These are phyloP conservation scores for Ethmia dodecea DNA, from an alignment of 2,888 invertebrate species.

Conservation along the genomic window DNA sequence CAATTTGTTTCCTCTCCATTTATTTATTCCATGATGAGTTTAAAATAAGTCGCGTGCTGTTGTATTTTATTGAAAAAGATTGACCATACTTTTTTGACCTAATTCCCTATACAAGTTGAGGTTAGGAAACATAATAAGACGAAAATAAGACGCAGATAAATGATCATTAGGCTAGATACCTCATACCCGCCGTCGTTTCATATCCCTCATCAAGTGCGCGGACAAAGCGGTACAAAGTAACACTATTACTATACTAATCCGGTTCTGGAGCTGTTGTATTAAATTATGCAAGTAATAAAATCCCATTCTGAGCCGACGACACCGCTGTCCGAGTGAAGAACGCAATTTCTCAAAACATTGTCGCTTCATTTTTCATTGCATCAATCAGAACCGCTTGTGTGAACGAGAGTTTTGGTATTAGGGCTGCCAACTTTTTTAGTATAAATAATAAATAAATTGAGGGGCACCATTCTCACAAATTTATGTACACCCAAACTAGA, in stretches of 20 bases:
- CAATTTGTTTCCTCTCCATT: too few species aligned
- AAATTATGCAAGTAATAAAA: slow-evolving; percentile 74
- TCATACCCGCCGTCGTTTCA: slow-evolving; percentile 38
- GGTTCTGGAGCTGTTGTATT: slow-evolving; percentile 49
- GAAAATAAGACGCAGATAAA: slow-evolving; percentile 67
- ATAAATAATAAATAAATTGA: too few species aligned
- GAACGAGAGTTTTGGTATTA: slow-evolving; percentile 24
- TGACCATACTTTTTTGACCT: too few species aligned
- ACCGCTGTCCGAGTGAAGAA: slow-evolving; percentile 50
- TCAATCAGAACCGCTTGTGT: slow-evolving; percentile 64
- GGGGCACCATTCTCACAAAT: too few species aligned
- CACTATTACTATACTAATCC: slow-evolving; percentile 34
- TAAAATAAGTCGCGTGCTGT: too few species aligned
- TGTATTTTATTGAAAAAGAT: too few species aligned
- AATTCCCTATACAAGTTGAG: too few species aligned
- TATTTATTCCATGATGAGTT: too few species aligned
- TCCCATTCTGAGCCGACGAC: slow-evolving; percentile 48
- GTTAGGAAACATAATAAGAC: too few species aligned
- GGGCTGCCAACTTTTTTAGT: neutral
- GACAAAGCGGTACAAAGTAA: slow-evolving; percentile 46
- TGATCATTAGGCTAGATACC: slow-evolving; percentile 34
- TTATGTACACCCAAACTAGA: too few species aligned
- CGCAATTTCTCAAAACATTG: slow-evolving; percentile 73
- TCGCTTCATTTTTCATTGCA: slow-evolving; percentile 75
- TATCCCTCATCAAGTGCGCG: slow-evolving; percentile 54